These are phyloP conservation scores for Philopotamus ludificatus DNA, from an alignment of 1,140 invertebrate species.

Conservation along the genomic window DNA sequence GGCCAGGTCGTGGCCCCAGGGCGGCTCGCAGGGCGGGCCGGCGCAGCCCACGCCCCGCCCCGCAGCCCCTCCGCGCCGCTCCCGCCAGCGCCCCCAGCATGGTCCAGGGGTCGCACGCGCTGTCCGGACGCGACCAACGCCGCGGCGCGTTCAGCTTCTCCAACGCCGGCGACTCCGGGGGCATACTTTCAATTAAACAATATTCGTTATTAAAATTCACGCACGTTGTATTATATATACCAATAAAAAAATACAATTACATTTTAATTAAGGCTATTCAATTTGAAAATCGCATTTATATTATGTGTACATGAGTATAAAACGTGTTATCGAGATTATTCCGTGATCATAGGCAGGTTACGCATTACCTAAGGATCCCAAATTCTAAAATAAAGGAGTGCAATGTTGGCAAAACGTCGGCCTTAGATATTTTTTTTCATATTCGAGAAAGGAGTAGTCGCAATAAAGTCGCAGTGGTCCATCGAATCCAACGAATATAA, in stretches of 20 bases:
- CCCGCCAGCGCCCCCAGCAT: conserved; percentile 6
- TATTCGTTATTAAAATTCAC: background rate
- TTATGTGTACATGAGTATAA: too few relatives aligned
- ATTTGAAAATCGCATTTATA: too few relatives aligned
- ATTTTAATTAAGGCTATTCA: too few relatives aligned
- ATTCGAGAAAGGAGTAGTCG: too few relatives aligned
- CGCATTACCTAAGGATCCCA: too few relatives aligned
- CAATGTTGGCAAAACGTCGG: too few relatives aligned
- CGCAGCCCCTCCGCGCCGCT: background rate
- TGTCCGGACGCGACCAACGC: conserved; percentile 37
- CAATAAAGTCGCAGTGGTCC: too few relatives aligned
- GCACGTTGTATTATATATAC: background rate
- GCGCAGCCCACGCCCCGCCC: conserved; percentile 4
- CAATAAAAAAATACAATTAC: background rate
- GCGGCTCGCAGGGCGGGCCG: conserved; percentile 20
- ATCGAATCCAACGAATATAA: too few relatives aligned
- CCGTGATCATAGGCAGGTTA: too few relatives aligned
- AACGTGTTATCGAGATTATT: too few relatives aligned
- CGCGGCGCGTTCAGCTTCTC: conserved; percentile 25
- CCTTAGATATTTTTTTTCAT: too few relatives aligned
- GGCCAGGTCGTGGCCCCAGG: conserved; percentile 58
- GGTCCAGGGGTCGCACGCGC: conserved; percentile 32
- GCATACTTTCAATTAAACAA: conserved; percentile 18
- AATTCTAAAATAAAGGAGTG: too few relatives aligned
- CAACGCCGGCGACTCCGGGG: conserved; percentile 25